Evolutionary conservation across 2,113 vertebrate genomes (phyloP).

Genomic region (Sakesphorus luctuosus): DNA sequence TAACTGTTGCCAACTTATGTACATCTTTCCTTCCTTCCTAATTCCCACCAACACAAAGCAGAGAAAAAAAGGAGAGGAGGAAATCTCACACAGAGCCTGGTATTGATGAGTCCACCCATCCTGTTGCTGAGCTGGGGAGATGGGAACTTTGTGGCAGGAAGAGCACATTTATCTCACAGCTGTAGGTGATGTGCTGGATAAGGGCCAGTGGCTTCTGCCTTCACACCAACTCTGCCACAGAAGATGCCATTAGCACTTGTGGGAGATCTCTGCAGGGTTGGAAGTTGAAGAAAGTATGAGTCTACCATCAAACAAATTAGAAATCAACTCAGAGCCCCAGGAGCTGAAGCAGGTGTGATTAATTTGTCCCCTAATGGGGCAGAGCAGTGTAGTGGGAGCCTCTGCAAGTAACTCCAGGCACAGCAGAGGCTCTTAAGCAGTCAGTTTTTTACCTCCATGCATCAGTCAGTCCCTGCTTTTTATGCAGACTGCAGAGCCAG

Average conservation of each 20-base stretch:
- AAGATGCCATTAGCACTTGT: neutral
- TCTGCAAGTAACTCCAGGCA: neutral
- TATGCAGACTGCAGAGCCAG: neutral
- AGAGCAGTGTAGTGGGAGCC: neutral
- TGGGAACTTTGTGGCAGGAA: neutral
- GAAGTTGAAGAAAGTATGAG: neutral
- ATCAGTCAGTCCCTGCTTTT: neutral
- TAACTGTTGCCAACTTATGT: neutral
- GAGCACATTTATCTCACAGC: neutral
- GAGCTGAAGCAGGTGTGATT: neutral
- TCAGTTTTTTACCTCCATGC: neutral
- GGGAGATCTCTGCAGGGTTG: neutral
- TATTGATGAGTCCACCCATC: neutral
- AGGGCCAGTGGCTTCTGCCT: neutral
- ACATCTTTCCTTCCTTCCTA: neutral
- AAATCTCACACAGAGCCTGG: neutral
- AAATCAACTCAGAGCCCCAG: neutral
- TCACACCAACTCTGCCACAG: accelerated
- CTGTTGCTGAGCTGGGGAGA: neutral
- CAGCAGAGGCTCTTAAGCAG: neutral
- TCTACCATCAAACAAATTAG: neutral
- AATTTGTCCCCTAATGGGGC: neutral
- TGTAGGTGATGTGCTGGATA: neutral
- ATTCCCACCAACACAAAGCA: neutral
- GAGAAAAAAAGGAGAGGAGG: neutral